These are phyloP conservation scores for Pinna nobilis DNA, from an alignment of 1,140 invertebrate species.

Conservation along the genomic window DNA sequence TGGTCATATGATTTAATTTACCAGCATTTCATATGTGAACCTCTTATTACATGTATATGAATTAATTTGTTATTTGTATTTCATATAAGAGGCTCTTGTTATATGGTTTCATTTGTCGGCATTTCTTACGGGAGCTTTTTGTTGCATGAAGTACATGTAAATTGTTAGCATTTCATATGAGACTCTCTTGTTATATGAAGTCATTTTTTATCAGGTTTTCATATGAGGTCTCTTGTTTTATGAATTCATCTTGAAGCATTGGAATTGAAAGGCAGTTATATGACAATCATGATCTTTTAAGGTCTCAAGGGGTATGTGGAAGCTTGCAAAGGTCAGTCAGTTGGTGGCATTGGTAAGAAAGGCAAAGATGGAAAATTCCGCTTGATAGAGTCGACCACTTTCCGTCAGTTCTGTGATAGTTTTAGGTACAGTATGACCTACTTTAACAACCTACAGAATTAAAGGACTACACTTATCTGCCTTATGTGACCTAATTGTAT, in stretches of 20 bases:
- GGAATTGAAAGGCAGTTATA: neutral
- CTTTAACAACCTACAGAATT: too few relatives aligned
- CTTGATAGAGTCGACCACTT: slow-evolving; percentile 54
- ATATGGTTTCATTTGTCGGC: too few relatives aligned
- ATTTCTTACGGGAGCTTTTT: neutral
- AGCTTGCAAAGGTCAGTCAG: slow-evolving; percentile 61
- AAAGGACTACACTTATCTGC: too few relatives aligned
- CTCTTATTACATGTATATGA: too few relatives aligned
- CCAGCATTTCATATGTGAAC: too few relatives aligned
- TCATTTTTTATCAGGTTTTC: neutral
- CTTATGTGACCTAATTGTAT: too few relatives aligned
- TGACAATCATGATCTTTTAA: slow-evolving; percentile 41
- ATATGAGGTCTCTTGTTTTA: neutral
- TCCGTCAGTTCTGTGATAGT: slow-evolving; percentile 62
- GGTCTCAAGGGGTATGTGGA: slow-evolving; percentile 56
- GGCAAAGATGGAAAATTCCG: slow-evolving; percentile 60
- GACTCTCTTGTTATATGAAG: too few relatives aligned
- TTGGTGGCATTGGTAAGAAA: slow-evolving; percentile 64
- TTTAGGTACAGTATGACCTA: slow-evolving; percentile 49
- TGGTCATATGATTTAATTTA: too few relatives aligned
- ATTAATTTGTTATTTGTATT: too few relatives aligned
- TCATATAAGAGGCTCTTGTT: too few relatives aligned
- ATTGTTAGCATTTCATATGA: neutral
- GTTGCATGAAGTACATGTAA: neutral
- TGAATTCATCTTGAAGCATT: neutral